Conservation (phyloP, 2,797 vertebrate species). For the Chloroceryle inda region DNA sequence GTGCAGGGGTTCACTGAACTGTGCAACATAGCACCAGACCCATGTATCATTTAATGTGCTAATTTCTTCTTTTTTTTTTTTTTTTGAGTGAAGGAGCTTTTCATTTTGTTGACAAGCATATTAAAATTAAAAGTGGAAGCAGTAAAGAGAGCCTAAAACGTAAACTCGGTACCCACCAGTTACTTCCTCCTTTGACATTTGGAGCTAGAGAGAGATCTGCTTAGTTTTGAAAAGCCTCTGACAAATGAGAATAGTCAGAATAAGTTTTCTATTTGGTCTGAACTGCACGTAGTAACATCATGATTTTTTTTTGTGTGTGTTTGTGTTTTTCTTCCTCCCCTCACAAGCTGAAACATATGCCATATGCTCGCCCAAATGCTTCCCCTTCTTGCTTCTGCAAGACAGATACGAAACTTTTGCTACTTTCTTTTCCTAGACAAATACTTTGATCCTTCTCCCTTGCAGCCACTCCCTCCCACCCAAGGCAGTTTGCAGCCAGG, state of each 20-base stretch:
- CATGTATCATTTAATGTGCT: conserved; percentile 70
- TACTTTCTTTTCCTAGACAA: conserved; percentile 3
- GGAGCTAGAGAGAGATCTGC: conserved; percentile 65
- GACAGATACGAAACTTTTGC: conserved; percentile 11
- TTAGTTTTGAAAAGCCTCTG: conserved; percentile 73
- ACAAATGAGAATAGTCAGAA: conserved; percentile 77
- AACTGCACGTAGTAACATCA: conserved; percentile 56
- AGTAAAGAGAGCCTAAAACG: conserved; percentile 23
- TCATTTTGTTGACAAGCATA: conserved; percentile 56
- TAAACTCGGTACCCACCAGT: conserved; percentile 32
- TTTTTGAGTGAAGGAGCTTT: conserved; percentile 11
- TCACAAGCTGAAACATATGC: conserved; percentile 54
- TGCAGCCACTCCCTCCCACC: neutral
- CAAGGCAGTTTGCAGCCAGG: neutral
- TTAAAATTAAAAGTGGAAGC: conserved; percentile 67
- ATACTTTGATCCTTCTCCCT: conserved; percentile 30
- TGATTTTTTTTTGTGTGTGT: neutral
- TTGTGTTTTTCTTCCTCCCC: neutral
- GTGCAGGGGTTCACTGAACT: conserved; percentile 83
- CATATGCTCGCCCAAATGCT: conserved; percentile 64
- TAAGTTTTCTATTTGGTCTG: conserved; percentile 77
- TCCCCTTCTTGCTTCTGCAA: neutral
- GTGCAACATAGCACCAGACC: conserved; percentile 79
- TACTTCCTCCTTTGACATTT: conserved; percentile 49
- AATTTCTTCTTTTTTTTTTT: conserved; percentile 66